These are phyloP conservation scores for Aphodius sticticus DNA, from an alignment of 2,888 invertebrate species.

Conservation along the genomic window DNA sequence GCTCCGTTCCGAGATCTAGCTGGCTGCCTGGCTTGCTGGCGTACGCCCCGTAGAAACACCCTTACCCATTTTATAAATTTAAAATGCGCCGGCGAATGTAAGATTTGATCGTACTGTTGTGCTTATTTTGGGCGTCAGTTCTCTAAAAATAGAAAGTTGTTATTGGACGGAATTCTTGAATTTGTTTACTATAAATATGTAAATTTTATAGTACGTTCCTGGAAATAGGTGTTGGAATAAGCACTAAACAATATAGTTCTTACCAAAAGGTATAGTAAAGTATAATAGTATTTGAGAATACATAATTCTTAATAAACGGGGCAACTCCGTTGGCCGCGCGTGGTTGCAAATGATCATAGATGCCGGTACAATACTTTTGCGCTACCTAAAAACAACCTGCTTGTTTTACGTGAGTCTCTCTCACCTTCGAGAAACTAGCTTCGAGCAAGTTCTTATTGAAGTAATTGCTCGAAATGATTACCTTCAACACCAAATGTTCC, in stretches of 20 bases:
- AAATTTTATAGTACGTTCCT: not conserved
- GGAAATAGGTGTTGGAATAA: not conserved
- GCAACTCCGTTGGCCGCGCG: too few relatives aligned
- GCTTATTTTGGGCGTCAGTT: not conserved
- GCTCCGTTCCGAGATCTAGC: not conserved
- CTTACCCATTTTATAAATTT: not conserved
- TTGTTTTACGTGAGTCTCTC: too few relatives aligned
- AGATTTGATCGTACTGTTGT: not conserved
- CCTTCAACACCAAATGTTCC: too few relatives aligned
- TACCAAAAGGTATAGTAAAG: too few relatives aligned
- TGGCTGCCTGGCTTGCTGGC: not conserved
- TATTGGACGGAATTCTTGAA: constrained; percentile 27
- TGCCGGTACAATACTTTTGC: too few relatives aligned
- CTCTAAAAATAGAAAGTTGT: constrained; percentile 19
- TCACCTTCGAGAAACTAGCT: too few relatives aligned
- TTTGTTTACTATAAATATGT: constrained; percentile 10
- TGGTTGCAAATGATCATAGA: too few relatives aligned
- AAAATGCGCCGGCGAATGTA: not conserved
- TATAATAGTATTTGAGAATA: too few relatives aligned
- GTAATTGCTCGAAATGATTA: too few relatives aligned
- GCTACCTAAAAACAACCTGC: too few relatives aligned
- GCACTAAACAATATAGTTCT: not conserved
- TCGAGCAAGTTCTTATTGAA: too few relatives aligned
- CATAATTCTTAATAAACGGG: too few relatives aligned
- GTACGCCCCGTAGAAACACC: not conserved